Evolutionary conservation across 2,113 vertebrate genomes (phyloP).

Genomic region (Elaphurus davidianus): DNA sequence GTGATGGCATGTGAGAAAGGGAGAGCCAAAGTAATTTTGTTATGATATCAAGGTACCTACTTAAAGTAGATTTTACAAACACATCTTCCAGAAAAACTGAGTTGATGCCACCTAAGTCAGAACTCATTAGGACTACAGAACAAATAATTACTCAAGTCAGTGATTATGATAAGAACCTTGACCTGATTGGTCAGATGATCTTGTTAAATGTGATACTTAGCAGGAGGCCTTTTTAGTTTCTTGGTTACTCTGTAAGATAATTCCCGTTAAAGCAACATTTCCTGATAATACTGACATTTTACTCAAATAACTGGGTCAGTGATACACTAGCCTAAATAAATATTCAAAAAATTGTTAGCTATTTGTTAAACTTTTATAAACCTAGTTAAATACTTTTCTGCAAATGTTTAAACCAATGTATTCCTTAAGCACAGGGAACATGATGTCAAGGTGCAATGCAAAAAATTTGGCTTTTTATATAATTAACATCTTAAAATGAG

Average conservation of each 20-base stretch:
- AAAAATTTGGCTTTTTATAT: slow-evolving; percentile 26
- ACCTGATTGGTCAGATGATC: background rate
- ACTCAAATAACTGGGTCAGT: background rate
- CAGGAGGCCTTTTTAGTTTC: background rate
- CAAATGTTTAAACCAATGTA: background rate
- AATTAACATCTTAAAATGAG: background rate
- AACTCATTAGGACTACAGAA: background rate
- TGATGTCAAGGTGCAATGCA: background rate
- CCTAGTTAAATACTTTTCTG: background rate
- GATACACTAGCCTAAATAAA: background rate
- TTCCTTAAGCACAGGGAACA: background rate
- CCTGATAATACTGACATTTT: background rate
- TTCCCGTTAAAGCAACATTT: background rate
- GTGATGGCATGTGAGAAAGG: background rate
- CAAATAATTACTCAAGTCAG: background rate
- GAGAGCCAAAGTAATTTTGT: background rate
- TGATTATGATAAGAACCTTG: background rate
- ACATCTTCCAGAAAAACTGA: background rate
- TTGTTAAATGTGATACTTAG: background rate
- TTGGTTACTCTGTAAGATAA: background rate
- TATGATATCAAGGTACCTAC: background rate
- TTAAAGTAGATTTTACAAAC: background rate
- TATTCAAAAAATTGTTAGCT: background rate
- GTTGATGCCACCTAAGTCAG: background rate
- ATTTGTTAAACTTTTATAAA: background rate